These are phyloP conservation scores for Drosophila monieri DNA, from an alignment of 2,888 invertebrate genomes.

Conservation along the genomic window DNA sequence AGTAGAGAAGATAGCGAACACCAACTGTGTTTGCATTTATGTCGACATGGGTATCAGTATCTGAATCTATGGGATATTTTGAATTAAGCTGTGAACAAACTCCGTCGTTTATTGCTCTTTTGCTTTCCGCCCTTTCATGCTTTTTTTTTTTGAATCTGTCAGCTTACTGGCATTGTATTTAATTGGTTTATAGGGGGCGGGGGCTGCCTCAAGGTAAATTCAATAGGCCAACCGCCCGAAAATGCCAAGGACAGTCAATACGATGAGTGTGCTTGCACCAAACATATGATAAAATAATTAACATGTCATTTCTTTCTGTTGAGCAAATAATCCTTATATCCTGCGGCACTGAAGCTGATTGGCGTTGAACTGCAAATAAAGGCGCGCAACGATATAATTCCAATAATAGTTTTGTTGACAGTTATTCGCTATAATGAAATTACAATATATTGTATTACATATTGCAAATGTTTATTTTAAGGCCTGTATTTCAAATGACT, in stretches of 20 bases:
- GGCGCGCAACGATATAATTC: background rate
- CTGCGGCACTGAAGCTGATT: constrained; percentile 4
- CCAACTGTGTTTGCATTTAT: constrained; percentile 30
- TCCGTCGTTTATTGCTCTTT: constrained; percentile 22
- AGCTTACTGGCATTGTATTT: constrained; percentile 32
- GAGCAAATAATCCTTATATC: constrained; percentile 23
- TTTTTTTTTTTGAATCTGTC: constrained; percentile 19
- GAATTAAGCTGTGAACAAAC: constrained; percentile 9
- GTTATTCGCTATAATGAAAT: constrained; percentile 1
- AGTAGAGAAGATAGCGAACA: constrained; percentile 46
- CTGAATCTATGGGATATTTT: constrained; percentile 24
- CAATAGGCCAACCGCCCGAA: constrained; percentile 28
- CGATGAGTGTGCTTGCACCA: background rate
- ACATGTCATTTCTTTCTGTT: constrained; percentile 18
- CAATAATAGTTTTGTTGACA: constrained; percentile 15
- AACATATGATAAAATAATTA: constrained; percentile 20
- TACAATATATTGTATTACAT: background rate
- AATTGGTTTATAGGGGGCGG: constrained; percentile 41
- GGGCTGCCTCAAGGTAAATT: constrained; percentile 24
- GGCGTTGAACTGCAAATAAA: background rate
- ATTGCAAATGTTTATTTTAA: background rate
- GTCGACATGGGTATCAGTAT: constrained; percentile 6
- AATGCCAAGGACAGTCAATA: constrained; percentile 13
- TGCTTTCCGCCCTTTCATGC: constrained; percentile 8
- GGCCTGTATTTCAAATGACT: background rate